These are phyloP conservation scores for Spicauda simplicius DNA, from an alignment of 2,888 invertebrate species.

Conservation along the genomic window DNA sequence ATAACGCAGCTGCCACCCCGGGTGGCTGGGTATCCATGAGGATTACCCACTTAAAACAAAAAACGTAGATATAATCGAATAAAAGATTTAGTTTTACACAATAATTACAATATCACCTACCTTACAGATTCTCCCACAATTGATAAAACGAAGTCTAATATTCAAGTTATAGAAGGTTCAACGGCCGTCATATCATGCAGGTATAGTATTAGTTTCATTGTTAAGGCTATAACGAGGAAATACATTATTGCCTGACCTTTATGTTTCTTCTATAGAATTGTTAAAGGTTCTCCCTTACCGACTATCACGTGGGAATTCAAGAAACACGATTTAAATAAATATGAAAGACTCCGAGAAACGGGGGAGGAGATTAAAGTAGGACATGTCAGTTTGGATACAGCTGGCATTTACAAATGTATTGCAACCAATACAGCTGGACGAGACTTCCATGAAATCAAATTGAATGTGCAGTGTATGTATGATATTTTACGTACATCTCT, in stretches of 20 bases:
- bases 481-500: too few relatives aligned
- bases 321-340: not conserved
- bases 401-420: constrained; percentile 41
- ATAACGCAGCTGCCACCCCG: too few relatives aligned
- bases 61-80: too few relatives aligned
- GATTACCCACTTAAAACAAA: too few relatives aligned
- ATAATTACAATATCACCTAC: not conserved
- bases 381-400: constrained; percentile 38
- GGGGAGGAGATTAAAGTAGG: not conserved
- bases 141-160: not conserved
- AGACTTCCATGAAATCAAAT: constrained; percentile 5
- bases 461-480: not conserved
- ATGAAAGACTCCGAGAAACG: not conserved
- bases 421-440: not conserved
- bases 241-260: not conserved
- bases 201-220: not conserved
- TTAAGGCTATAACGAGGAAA: not conserved
- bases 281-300: not conserved
- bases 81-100: not conserved
- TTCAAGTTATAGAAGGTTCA: not conserved
- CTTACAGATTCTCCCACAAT: not conserved
- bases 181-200: not conserved
- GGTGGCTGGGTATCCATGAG: too few relatives aligned
- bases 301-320: not conserved
- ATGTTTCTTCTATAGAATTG: not conserved